Percentiles rank a stretch among this genome's conserved stretches.
phyloP scores from a whole-genome alignment of 2,113 vertebrate genomes.

The Petrocephalus microphthalmus region DNA sequence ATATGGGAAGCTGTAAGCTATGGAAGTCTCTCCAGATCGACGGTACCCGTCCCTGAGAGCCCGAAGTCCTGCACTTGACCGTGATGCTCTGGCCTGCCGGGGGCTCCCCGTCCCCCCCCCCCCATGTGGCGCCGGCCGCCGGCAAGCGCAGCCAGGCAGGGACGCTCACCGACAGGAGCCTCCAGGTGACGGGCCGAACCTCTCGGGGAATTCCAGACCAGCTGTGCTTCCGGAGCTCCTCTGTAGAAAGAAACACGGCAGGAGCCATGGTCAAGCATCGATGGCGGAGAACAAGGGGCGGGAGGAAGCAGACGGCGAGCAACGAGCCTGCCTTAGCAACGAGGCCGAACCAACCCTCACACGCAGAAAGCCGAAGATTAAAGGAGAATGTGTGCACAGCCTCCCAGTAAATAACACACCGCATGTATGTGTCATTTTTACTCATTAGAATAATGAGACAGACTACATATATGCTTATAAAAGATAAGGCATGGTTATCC shows the following conservation, averaged over 20 bases:
- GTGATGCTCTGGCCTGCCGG: not conserved
- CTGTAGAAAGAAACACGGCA: constrained; percentile 54
- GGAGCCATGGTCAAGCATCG: not conserved
- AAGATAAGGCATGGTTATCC: not conserved
- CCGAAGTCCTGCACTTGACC: not conserved
- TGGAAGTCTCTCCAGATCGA: not conserved
- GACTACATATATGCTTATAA: not conserved
- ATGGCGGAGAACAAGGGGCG: not conserved
- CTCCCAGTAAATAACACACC: not conserved
- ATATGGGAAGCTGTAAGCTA: not conserved
- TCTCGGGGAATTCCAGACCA: constrained; percentile 95
- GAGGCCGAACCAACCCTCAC: not conserved
- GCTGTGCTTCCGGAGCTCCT: constrained; percentile 92
- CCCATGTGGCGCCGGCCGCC: constrained; percentile 47
- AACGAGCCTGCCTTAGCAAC: too few relatives aligned
- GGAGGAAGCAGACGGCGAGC: not conserved
- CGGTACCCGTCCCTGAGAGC: not conserved
- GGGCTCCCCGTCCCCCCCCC: not conserved
- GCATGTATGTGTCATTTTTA: not conserved
- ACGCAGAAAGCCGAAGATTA: not conserved
- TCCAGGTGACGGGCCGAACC: constrained; percentile 92
- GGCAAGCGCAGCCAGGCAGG: not conserved
- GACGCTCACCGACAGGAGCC: constrained; percentile 81
- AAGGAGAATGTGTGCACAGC: not conserved
- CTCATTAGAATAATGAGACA: not conserved